Conservation (phyloP, 2,797 vertebrate species). For the Anas bernieri region DNA sequence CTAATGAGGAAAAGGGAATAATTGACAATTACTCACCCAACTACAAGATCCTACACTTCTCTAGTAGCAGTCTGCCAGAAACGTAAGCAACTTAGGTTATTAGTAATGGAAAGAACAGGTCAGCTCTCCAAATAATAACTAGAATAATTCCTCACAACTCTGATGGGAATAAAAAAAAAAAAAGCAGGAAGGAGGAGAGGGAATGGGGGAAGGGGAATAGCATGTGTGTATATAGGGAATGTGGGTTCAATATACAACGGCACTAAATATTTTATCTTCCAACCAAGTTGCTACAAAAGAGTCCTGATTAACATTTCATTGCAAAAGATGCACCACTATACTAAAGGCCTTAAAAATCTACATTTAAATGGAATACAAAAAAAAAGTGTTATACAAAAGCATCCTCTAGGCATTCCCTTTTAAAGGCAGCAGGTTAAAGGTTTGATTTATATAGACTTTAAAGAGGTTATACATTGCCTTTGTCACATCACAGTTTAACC, state of each 20-base stretch:
- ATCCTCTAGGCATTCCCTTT: slow-evolving; percentile 46
- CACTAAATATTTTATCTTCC: slow-evolving; percentile 64
- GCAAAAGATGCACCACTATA: slow-evolving; percentile 48
- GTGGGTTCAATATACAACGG: slow-evolving; percentile 30
- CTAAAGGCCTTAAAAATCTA: slow-evolving; percentile 68
- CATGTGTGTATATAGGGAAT: background rate
- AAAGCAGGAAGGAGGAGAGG: background rate
- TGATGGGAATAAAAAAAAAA: background rate
- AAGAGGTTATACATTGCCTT: slow-evolving; percentile 53
- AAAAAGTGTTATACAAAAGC: slow-evolving; percentile 57
- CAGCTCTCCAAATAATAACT: slow-evolving; percentile 17
- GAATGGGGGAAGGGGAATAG: background rate
- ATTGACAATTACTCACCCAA: background rate
- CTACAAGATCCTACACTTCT: background rate
- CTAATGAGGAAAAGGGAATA: background rate
- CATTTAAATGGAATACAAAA: slow-evolving; percentile 70
- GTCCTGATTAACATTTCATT: slow-evolving; percentile 68
- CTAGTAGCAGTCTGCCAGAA: background rate
- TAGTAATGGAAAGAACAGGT: background rate
- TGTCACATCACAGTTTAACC: slow-evolving; percentile 50
- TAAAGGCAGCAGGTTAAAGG: slow-evolving; percentile 59
- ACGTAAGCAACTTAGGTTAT: background rate
- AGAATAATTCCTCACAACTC: background rate
- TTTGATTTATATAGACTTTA: slow-evolving; percentile 67
- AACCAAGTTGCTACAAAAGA: slow-evolving; percentile 59